Evolutionary conservation across 2,113 vertebrate species (phyloP).

Genomic region (Spizaetus ornatus): DNA sequence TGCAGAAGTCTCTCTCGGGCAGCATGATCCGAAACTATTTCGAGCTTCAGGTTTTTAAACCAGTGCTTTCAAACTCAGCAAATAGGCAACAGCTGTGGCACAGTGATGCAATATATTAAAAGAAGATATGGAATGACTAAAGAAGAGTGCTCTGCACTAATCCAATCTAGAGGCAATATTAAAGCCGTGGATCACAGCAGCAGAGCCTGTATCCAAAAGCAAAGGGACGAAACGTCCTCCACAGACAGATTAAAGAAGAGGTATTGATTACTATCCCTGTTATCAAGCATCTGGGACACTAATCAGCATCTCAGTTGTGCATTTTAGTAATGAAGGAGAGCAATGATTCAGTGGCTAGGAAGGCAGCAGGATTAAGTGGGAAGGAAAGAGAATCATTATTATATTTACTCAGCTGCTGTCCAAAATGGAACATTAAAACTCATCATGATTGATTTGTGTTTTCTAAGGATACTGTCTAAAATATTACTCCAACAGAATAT

Average conservation of each 20-base stretch:
- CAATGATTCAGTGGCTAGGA: neutral
- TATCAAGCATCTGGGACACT: neutral
- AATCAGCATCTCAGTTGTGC: neutral
- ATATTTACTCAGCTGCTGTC: neutral
- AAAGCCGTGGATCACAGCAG: neutral
- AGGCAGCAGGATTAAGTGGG: neutral
- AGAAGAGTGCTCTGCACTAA: neutral
- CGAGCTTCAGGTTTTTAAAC: neutral
- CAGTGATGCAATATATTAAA: neutral
- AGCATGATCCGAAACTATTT: neutral
- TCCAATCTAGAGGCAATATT: neutral
- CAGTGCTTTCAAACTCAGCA: neutral
- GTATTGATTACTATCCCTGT: neutral
- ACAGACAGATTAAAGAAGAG: neutral
- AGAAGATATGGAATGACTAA: neutral
- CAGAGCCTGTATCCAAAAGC: neutral
- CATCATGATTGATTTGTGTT: neutral
- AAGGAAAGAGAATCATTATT: neutral
- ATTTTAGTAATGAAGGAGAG: neutral
- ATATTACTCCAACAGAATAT: neutral
- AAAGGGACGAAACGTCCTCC: neutral
- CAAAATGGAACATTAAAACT: neutral
- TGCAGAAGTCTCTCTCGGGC: neutral
- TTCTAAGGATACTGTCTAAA: neutral
- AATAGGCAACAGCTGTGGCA: neutral